phyloP scores from a whole-genome alignment of 2,888 invertebrate species.

The Synergus itoensis region DNA sequence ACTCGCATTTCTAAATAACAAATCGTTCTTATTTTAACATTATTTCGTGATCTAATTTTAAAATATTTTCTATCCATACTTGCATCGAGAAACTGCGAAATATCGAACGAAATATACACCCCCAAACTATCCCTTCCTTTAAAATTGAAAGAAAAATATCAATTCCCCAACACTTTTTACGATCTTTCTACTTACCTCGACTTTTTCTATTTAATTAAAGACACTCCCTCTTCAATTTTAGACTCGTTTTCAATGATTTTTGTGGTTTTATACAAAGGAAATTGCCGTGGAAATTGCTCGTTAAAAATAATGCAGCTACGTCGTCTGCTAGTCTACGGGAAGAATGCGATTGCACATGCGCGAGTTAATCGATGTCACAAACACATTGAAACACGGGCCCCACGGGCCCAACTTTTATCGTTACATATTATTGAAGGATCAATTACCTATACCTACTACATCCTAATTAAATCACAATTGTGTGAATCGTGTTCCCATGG shows the following conservation, averaged over 20 bases:
- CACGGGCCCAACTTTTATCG: slow-evolving; percentile 43
- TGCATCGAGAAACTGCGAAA: neutral
- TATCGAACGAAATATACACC: neutral
- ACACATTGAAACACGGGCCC: slow-evolving; percentile 26
- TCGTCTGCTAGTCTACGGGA: slow-evolving; percentile 58
- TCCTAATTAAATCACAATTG: slow-evolving; percentile 21
- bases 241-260: neutral
- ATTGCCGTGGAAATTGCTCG: slow-evolving; percentile 48
- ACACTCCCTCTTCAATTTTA: neutral
- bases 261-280: neutral
- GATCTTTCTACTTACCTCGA: slow-evolving; percentile 1
- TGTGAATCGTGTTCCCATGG: slow-evolving; percentile 34
- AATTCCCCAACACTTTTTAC: neutral
- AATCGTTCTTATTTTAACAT: neutral
- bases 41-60: neutral
- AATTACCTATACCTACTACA: neutral
- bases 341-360: slow-evolving; percentile 63
- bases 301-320: slow-evolving; percentile 65
- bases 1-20: neutral
- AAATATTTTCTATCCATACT: neutral
- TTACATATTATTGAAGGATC: slow-evolving; percentile 45
- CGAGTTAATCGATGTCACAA: slow-evolving; percentile 63
- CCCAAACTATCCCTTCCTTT: neutral
- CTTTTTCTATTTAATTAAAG: neutral
- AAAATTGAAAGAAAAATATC: neutral